phyloP scores from a whole-genome alignment of 1,140 invertebrate species.

The Meloidogyne floridensis region DNA sequence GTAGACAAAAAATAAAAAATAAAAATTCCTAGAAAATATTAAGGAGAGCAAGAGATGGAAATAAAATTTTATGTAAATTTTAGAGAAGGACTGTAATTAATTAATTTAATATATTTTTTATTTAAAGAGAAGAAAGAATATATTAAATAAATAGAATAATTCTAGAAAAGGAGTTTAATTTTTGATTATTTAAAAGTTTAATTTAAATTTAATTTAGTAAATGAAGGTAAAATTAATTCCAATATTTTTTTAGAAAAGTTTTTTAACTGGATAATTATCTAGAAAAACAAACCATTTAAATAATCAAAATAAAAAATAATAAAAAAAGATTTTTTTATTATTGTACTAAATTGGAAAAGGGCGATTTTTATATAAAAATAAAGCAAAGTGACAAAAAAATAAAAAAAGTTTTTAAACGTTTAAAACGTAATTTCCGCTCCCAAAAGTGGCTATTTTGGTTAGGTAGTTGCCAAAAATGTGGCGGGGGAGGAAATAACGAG shows the following conservation, averaged over 20 bases:
- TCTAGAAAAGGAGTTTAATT: no score
- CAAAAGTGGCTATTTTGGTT: neutral
- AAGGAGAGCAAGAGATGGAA: neutral
- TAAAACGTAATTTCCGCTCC: neutral
- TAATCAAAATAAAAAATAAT: neutral
- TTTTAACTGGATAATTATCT: no score
- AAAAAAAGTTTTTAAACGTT: neutral
- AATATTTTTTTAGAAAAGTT: no score
- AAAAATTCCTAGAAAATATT: conserved; percentile 6
- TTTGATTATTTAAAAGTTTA: no score
- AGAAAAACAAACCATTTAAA: no score
- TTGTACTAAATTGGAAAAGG: neutral
- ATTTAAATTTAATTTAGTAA: no score
- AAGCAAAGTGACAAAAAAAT: neutral
- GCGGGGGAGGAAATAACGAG: no score
- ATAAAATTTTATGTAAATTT: neutral
- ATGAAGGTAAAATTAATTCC: no score
- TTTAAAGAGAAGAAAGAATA: no score
- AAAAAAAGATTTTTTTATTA: neutral
- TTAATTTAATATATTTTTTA: neutral
- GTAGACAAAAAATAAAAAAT: no score
- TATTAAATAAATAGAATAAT: no score
- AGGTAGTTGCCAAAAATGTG: neutral
- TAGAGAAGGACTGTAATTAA: neutral
- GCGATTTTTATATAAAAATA: no score